Conservation (phyloP, 2,113 vertebrate genomes). For the Trogon melanurus region DNA sequence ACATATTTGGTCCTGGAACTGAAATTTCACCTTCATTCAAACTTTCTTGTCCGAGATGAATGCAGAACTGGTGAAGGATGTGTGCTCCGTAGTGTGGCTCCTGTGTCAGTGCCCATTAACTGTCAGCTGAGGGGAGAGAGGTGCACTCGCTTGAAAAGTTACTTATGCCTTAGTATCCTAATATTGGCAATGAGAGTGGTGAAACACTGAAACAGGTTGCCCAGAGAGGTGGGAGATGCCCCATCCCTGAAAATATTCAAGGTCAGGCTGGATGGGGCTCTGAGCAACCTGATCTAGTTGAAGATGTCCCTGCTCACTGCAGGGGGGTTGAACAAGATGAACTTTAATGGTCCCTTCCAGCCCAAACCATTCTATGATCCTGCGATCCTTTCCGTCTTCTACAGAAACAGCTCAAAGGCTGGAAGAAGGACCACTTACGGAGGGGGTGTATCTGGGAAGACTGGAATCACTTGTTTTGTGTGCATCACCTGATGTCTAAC, state of each 20-base stretch:
- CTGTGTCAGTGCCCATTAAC: not conserved
- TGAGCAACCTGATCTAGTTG: not conserved
- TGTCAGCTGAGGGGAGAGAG: not conserved
- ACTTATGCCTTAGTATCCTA: not conserved
- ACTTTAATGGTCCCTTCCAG: not conserved
- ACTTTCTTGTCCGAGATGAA: not conserved
- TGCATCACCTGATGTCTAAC: not conserved
- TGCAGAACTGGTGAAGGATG: not conserved
- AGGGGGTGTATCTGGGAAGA: not conserved
- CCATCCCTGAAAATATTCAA: not conserved
- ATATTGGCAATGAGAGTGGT: not conserved
- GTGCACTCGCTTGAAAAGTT: not conserved
- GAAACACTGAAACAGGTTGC: not conserved
- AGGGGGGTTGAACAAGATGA: not conserved
- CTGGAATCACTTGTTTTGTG: not conserved
- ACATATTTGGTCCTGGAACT: not conserved
- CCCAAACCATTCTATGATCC: not conserved
- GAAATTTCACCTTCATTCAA: not conserved
- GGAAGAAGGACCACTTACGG: not conserved
- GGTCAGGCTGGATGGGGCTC: not conserved
- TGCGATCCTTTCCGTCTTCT: not conserved
- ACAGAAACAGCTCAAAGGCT: not conserved
- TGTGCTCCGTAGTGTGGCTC: not conserved
- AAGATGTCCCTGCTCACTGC: not conserved
- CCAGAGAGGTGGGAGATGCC: not conserved